Evolutionary conservation across 2,113 vertebrate species (phyloP).

Genomic region (Dipodomys spectabilis): DNA sequence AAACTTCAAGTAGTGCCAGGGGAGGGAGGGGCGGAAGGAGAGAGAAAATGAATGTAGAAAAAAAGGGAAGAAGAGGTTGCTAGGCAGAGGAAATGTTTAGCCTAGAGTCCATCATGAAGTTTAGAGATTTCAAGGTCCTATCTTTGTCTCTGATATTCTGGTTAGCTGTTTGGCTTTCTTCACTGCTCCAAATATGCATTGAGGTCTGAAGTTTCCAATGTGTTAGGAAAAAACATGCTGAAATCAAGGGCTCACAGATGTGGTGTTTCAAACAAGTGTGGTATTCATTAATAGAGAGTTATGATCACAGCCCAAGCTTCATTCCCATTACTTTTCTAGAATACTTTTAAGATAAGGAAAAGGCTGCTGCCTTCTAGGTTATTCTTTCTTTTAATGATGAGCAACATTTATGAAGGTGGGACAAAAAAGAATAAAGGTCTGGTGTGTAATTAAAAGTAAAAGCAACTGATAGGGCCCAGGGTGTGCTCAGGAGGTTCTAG

Average conservation of each 20-base stretch:
- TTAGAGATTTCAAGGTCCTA: neutral
- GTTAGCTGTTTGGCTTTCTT: constrained; percentile 28
- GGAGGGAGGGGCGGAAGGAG: too few species aligned
- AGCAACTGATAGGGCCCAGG: neutral
- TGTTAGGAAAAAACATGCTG: constrained; percentile 24
- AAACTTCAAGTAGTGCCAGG: too few species aligned
- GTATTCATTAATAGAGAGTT: constrained; percentile 48
- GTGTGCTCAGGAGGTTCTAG: neutral
- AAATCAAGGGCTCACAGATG: neutral
- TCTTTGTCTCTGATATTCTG: constrained; percentile 8
- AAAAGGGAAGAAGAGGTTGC: neutral
- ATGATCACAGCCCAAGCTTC: neutral
- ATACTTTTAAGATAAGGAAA: constrained; percentile 31
- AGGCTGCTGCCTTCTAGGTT: neutral
- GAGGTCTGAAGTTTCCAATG: constrained; percentile 58
- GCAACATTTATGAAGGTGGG: constrained; percentile 3
- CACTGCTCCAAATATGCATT: neutral
- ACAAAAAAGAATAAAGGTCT: constrained; percentile 4
- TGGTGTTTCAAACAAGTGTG: neutral
- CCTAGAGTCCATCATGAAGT: neutral
- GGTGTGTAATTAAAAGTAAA: constrained; percentile 33
- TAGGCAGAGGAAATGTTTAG: constrained; percentile 19
- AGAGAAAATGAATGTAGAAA: too few species aligned
- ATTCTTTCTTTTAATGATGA: constrained; percentile 40
- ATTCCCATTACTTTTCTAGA: constrained; percentile 24